Evolutionary conservation across 2,113 vertebrate species (phyloP).

Genomic region (Scytalopus superciliaris): DNA sequence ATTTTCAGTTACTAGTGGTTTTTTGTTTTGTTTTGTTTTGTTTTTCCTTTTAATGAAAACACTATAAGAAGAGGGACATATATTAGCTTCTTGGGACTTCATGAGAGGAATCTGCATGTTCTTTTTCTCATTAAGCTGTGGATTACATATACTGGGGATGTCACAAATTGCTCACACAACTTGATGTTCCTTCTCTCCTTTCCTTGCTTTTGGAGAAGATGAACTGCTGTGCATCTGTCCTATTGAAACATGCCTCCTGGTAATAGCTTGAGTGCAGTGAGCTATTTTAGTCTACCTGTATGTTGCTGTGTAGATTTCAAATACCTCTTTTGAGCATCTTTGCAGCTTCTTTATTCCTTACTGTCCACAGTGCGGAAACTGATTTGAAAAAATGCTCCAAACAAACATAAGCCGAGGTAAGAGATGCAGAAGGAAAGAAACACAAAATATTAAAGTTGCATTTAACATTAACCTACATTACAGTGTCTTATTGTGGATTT

Average conservation of each 20-base stretch:
- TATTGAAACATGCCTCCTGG: background rate
- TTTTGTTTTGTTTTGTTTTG: no score
- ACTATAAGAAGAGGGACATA: background rate
- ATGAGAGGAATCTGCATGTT: background rate
- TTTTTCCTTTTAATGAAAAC: constrained; percentile 1
- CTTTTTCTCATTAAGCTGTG: background rate
- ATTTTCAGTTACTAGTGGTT: background rate
- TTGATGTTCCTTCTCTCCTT: background rate
- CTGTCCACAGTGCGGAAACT: background rate
- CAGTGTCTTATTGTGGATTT: background rate
- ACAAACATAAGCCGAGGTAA: background rate
- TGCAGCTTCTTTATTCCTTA: background rate
- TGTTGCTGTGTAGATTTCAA: background rate
- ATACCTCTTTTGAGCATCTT: background rate
- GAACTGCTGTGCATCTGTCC: background rate
- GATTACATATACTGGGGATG: background rate
- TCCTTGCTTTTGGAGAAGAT: background rate
- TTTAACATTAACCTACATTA: background rate
- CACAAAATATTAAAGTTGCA: background rate
- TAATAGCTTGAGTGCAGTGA: background rate
- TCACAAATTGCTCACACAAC: background rate
- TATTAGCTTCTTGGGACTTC: background rate
- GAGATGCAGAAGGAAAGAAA: background rate
- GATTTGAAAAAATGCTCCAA: background rate
- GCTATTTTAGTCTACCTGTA: background rate